Evolutionary conservation across 1,140 invertebrate species (phyloP).

Genomic region (Halyomorpha halys): DNA sequence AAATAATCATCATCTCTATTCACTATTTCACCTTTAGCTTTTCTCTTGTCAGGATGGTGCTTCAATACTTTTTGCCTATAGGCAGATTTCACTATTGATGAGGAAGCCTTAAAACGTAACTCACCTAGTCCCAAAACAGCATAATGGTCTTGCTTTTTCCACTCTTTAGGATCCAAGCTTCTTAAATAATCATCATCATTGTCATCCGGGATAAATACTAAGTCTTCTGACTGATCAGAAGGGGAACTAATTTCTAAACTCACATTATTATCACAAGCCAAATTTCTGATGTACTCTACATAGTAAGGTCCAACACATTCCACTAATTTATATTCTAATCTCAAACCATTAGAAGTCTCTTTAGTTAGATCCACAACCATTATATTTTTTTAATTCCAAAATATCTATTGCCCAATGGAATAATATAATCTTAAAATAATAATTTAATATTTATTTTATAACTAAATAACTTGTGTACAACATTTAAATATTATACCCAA

Average conservation of each 20-base stretch:
- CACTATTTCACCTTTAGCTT: conserved; percentile 74
- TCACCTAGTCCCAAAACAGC: conserved; percentile 79
- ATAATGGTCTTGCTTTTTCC: conserved; percentile 96
- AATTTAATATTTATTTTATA: no score
- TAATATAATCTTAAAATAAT: no score
- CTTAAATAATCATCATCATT: conserved; percentile 76
- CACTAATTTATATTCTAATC: conserved; percentile 18
- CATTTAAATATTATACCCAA: no score
- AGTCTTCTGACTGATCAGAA: conserved; percentile 36
- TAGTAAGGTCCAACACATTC: conserved; percentile 33
- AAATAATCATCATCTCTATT: conserved; percentile 89
- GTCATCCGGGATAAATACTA: conserved; percentile 44
- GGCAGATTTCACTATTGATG: conserved; percentile 76
- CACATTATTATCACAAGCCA: conserved; percentile 11
- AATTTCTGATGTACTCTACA: conserved; percentile 25
- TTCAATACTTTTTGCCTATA: conserved; percentile 78
- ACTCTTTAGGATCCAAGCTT: conserved; percentile 88
- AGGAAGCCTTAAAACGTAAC: conserved; percentile 66
- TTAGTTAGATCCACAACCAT: not conserved
- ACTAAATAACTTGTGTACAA: no score
- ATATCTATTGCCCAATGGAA: no score
- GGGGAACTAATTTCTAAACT: not conserved
- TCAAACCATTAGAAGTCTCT: conserved; percentile 2
- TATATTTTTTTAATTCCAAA: not conserved
- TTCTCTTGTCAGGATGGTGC: conserved; percentile 96